Evolutionary conservation across 2,888 invertebrate species (phyloP).

Genomic region (Brachylomia viminalis): DNA sequence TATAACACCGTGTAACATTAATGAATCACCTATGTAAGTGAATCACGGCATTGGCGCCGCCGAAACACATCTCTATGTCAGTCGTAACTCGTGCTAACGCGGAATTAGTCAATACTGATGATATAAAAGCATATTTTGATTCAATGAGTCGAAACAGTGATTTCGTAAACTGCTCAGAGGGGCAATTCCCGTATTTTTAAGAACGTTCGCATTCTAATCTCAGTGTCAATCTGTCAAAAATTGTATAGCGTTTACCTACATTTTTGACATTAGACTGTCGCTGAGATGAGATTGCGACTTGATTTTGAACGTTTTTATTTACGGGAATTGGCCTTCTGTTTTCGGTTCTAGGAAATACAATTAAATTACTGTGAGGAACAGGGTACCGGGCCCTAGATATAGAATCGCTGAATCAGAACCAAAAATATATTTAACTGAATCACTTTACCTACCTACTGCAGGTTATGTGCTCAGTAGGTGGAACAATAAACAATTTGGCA

Average conservation of each 20-base stretch:
- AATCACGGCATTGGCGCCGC: constrained; percentile 59
- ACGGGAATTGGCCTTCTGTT: too few species aligned
- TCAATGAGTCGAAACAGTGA: constrained; percentile 52
- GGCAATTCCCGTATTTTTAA: too few species aligned
- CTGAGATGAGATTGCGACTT: too few species aligned
- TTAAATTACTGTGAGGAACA: constrained; percentile 33
- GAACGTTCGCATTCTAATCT: too few species aligned
- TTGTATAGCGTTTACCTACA: too few species aligned
- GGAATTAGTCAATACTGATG: constrained; percentile 58
- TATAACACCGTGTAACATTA: constrained; percentile 60
- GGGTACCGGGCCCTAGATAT: constrained; percentile 35
- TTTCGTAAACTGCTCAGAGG: constrained; percentile 43
- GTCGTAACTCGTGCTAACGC: constrained; percentile 20
- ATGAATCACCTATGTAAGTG: constrained; percentile 65
- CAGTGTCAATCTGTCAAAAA: too few species aligned
- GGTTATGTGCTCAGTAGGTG: constrained; percentile 9
- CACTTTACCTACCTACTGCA: constrained; percentile 1
- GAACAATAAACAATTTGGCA: constrained; percentile 17
- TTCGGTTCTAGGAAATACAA: constrained; percentile 48
- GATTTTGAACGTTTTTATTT: too few species aligned
- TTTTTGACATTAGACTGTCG: too few species aligned
- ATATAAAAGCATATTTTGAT: constrained; percentile 54
- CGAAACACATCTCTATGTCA: constrained; percentile 41
- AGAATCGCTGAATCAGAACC: constrained; percentile 45
- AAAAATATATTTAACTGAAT: constrained; percentile 44